Evolutionary conservation across 1,140 invertebrate species (phyloP), one percentile per base, ranked within the genome.

Genomic region (Papilio polytes): DNA sequence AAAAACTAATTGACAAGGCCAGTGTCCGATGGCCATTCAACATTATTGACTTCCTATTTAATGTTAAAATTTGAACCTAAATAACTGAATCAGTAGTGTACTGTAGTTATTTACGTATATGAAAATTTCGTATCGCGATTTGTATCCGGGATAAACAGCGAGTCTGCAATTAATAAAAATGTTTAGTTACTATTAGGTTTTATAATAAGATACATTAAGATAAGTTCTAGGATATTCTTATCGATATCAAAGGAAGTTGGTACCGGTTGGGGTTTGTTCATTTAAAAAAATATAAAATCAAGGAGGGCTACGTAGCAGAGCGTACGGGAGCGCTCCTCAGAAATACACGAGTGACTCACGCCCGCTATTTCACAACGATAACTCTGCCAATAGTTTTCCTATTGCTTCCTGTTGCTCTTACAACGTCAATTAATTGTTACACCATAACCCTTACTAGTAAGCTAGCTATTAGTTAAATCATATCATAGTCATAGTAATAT

Each of bases 351-450:
- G 78, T 94, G 93, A 94, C 86, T 94, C 93, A 94, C 80, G 70
- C 82, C 82, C 70, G 84, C 89, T 88, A 90, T 93, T 92, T 93
- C 91, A 91, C 91, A 91, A 91, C 90, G 87, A 85, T 90, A 88
- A 88, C 88, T 92, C 88, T 91, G 92, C 92, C 93, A 93, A 93
- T 93, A 88, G 89, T 91, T 92, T 91, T 88, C 91, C 88, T 94
- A 92, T 91, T 90, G 91, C 91, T 94, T 94, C 92, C 92, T 94
- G 91, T 86, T 90, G 83, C 85, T 82, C 82, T 81, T 85, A 80
- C 83, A 73, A 78, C 80, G 53, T 78, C 72, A 76, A 79, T 72
- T 82, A 82, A 82, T 80, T 82, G 78, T 82, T 78, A 51, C 56
- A 78, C 74, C 20, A 77, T 70, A 77, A 76, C 44, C 22, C 12